Evolutionary conservation across 2,888 invertebrate genomes (phyloP), one percentile per base, ranked within the genome.

Genomic region (Ctena decussata): DNA sequence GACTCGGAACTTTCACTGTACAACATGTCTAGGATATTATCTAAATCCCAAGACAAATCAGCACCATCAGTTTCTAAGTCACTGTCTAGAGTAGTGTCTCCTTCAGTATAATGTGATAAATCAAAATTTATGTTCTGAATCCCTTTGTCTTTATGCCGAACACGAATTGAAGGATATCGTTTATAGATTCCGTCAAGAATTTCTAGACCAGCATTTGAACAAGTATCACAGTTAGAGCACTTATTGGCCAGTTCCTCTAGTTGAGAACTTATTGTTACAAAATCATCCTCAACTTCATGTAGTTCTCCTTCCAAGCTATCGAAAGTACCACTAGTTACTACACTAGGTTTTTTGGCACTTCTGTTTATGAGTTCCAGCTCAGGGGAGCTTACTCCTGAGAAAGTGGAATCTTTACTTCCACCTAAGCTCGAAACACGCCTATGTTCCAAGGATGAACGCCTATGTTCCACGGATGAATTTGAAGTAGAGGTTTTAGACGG

Each of bases 231-330:
- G 41, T 65, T 70, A 37, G 82, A 74, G 80, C 87, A 85, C 57
- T 82, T 83, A 24, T 77, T 77, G 72, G 90, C 91, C 24, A 94
- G 80, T 73, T 93, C 92, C 75, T 90, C 87, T 30, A 94, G 89
- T 84, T 93, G 91, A 46, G 91, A 90, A 41, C 91, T 92, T 37
- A 94, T 90, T 65, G 89, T 90, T 70, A 91, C 90, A 87, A 94
- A 93, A 79, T 94, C 93, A 76, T 92, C 93, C 69, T 92, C 93
- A 39, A 94, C 93, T 77, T 87, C 90, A 77, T 92, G 91, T 37
- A 94, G 90, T 80, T 93, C 92, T 44, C 91, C 89, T 72, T 93
- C 93, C 8, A 94, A 72, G 21, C 82, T 77, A 24, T 90, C 86
- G 76, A 94, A 90, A 60, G 91, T 90, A 49, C 89, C 88, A 74